phyloP scores from a whole-genome alignment of 2,113 vertebrate species.

The Rostratula benghalensis region DNA sequence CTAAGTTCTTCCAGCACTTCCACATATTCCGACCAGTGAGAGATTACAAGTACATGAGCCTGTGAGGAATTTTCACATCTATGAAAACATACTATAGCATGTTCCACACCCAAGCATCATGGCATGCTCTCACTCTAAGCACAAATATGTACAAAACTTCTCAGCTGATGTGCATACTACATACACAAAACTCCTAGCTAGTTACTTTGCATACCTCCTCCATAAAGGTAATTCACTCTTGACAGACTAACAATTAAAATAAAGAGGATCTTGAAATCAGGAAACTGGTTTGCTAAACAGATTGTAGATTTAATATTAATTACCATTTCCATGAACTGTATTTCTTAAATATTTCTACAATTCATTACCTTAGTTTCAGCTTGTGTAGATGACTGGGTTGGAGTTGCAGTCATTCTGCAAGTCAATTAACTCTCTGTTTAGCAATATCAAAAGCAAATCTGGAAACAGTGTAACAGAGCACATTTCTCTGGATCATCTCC shows the following conservation, averaged over 20 bases:
- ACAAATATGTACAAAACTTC: not conserved
- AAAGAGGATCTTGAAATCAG: not conserved
- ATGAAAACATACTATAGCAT: not conserved
- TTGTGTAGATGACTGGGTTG: not conserved
- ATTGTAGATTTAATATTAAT: not conserved
- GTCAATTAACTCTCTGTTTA: not conserved
- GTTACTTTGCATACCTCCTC: not conserved
- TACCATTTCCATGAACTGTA: not conserved
- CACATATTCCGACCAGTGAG: not conserved
- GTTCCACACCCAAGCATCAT: not conserved
- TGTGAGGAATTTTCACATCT: not conserved
- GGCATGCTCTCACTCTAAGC: not conserved
- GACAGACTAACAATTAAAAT: not conserved
- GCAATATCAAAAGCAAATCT: not conserved
- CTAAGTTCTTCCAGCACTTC: not conserved
- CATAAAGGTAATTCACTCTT: not conserved
- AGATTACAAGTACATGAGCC: not conserved
- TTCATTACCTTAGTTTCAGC: not conserved
- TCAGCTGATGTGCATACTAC: not conserved
- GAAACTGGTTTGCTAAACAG: not conserved
- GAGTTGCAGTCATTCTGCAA: not conserved
- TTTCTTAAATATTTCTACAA: not conserved
- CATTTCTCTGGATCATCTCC: not conserved
- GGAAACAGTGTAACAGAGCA: not conserved
- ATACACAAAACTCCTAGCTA: not conserved